Evolutionary conservation across 64 coral and sea anemone species (phyloP), one percentile per base, ranked within the genome.

Genomic region (Astreopora myriophthalma): DNA sequence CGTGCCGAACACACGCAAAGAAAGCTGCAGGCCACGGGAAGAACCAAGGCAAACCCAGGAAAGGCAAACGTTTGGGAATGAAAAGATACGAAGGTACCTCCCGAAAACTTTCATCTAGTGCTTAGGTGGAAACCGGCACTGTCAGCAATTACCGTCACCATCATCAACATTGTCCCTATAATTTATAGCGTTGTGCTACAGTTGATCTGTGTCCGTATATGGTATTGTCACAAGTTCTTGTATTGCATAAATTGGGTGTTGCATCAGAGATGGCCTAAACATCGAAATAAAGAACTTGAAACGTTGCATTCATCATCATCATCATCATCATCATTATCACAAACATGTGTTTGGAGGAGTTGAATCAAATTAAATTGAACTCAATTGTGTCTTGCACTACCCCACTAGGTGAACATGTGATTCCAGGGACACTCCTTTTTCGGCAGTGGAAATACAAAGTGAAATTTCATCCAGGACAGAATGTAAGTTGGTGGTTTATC

Each of bases 1-100:
- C 74, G 17, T 55, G 44, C 29, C 76, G 97, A 76, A 82, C 72
- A 60, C 90, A 91, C 5, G 93, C 86, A 14, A 99, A 99, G 65
- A 99, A 99, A 73, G 87, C 97, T 65, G 94, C 79, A 14, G 97
- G 97, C 29, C 95, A 94, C 63, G 86, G 94, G 1, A 99, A 96
- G 60, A 93, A 95, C 85, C 97, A 99, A 76, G 94, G 94, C 22
- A 99, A 95, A 48, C 86, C 89, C 31, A 95, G 95, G 60, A 99
- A 95, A 79, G 90, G 90, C 28, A 95, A 96, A 46, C 91, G 89
- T 79, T 85, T 95, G 16, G 97, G 97, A 13, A 76, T 92, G 52
- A 99, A 96, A 68, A 92, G 94, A 87, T 75, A 86, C 44, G 97
- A 99, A 91, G 97, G 96, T 98, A 85, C 3, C 73, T 14, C 39